Conservation (phyloP, 2,888 invertebrate species). For the Conchocele bisecta region DNA sequence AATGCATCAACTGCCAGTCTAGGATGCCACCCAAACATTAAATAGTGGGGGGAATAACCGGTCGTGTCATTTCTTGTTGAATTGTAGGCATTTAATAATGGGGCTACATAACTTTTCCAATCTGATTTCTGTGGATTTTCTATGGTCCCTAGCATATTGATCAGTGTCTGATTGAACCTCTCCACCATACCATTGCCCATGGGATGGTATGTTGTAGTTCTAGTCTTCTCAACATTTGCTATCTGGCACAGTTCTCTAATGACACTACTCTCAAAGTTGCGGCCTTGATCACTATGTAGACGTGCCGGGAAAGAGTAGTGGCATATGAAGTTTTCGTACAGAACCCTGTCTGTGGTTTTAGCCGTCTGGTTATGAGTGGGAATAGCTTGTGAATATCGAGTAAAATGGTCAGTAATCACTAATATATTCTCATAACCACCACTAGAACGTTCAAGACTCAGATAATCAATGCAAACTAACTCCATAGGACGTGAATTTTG, state of each 20-base stretch:
- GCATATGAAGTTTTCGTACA: no score
- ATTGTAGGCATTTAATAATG: constrained; percentile 23
- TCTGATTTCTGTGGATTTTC: constrained; percentile 20
- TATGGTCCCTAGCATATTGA: constrained; percentile 29
- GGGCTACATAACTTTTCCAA: constrained; percentile 24
- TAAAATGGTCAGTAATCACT: constrained; percentile 29
- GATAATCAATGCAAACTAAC: constrained; percentile 27
- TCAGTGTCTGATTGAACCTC: constrained; percentile 33
- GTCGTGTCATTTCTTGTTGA: constrained; percentile 29
- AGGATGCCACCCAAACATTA: constrained; percentile 36
- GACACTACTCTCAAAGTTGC: constrained; percentile 37
- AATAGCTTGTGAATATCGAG: constrained; percentile 26
- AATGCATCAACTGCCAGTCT: constrained; percentile 38
- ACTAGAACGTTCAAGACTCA: not conserved
- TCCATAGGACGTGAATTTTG: constrained; percentile 22
- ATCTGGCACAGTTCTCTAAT: constrained; percentile 29
- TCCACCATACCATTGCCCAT: constrained; percentile 27
- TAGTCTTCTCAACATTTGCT: constrained; percentile 28
- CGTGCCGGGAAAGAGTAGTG: not conserved
- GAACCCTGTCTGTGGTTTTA: constrained; percentile 15
- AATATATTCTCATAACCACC: constrained; percentile 9
- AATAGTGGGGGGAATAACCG: constrained; percentile 2
- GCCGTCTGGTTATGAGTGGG: constrained; percentile 36
- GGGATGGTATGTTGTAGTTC: constrained; percentile 33
- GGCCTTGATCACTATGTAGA: constrained; percentile 9